Base-by-base conservation (phyloP, 1,140 invertebrate genomes). In the Cherax quadricarinatus region DNA sequence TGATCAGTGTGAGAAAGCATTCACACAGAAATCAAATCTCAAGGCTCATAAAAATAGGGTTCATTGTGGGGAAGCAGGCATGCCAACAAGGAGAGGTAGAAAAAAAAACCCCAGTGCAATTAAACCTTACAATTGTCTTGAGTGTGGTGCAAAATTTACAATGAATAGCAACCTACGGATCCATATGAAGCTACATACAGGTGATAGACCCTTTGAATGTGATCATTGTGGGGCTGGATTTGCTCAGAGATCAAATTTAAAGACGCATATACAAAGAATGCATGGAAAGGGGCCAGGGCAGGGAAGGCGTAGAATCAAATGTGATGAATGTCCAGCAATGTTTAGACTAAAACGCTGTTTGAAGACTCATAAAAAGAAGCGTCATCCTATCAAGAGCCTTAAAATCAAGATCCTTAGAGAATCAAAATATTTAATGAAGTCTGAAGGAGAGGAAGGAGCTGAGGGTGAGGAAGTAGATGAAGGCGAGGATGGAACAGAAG, bases 1-100 rank as follows among this genome's bases (percentile, higher is more conserved):
- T 94, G 95, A 96, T 80, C 95, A 97, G 49, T 97, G 97, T 93
- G 95, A 96, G n/a, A 97, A 97, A 94, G 96, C 96, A 7, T 97
- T 97, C 95, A 95, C 96, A 1, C 95, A 94, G 48, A 94, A 94
- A 75, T 94, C 93, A 87, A 94, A 94, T 70, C 86, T 94, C n/a
- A 94, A 94, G 75, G 93, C 93, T 70, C 93, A 94, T 86, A 94
- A 94, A 51, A 94, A 94, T 53, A 85, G 93, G 18, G 93, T 94
- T 5, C 93, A 94, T 41, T 57, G 60, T 49, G 75, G 80, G 41
- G 92, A 94, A 21, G 75, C 66, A 12, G 49, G 88, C 16, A 53
- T 85, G 4, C 86, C 85, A 73, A 62, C 82, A 18, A 92, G 81
- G 85, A 87, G 93, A 78, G 93, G 93, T 12, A 30, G 93, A 4